Percentiles rank a stretch among this genome's conserved stretches.
Conservation (phyloP, 1,140 invertebrate species). For the Thaumatotibia leucotreta region DNA sequence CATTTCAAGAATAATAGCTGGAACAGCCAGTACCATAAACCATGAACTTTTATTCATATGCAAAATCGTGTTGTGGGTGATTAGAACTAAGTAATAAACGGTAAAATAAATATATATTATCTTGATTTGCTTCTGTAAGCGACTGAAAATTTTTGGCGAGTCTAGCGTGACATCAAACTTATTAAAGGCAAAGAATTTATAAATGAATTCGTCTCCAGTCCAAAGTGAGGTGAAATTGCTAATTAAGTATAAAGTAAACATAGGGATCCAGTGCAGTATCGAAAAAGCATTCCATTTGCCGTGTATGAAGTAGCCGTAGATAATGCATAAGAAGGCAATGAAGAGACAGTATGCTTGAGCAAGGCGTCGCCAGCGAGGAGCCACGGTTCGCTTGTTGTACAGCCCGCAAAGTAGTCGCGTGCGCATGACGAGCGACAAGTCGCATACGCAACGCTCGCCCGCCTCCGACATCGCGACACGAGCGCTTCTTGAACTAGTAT, state of each 20-base stretch:
- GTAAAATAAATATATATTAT: not conserved
- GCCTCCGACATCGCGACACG: not conserved
- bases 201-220: not conserved
- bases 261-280: not conserved
- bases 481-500: no score
- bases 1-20: no score
- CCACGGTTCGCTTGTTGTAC: not conserved
- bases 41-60: no score
- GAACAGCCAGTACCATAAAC: no score
- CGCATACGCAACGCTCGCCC: not conserved
- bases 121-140: not conserved
- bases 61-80: no score
- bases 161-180: not conserved
- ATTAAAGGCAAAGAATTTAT: not conserved
- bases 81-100: no score
- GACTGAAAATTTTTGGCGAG: not conserved
- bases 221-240: not conserved
- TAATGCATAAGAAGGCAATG: not conserved
- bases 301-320: no score
- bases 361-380: not conserved
- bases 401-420: not conserved
- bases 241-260: no score
- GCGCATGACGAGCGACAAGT: not conserved
- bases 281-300: no score
- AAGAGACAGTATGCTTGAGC: not conserved